phyloP scores from a whole-genome alignment of 2,113 vertebrate genomes.

The Falco punctatus region DNA sequence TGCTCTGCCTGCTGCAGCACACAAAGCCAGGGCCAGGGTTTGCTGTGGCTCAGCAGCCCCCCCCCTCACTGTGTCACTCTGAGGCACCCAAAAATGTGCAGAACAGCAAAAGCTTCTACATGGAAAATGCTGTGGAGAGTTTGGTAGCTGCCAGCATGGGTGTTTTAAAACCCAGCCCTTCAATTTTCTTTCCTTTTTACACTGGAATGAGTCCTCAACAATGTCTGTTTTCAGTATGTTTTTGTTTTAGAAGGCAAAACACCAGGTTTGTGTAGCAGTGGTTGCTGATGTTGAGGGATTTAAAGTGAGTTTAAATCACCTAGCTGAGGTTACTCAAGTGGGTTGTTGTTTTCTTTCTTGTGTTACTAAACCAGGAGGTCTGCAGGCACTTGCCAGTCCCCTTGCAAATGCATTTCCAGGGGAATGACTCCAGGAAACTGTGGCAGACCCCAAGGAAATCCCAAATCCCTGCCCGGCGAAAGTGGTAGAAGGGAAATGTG shows the following conservation, averaged over 20 bases:
- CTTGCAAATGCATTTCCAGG: background rate
- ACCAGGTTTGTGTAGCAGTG: background rate
- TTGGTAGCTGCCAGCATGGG: background rate
- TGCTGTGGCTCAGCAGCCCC: background rate
- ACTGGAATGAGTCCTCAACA: background rate
- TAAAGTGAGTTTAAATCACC: background rate
- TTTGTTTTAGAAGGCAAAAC: background rate
- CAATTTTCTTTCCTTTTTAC: background rate
- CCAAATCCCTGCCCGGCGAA: background rate
- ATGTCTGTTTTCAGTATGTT: background rate
- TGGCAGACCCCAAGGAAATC: background rate
- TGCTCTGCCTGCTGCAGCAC: background rate
- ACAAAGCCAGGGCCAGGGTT: background rate
- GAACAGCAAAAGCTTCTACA: background rate
- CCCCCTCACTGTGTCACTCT: fast-evolving
- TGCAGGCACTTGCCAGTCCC: background rate
- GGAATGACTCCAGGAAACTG: background rate
- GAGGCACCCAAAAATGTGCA: conserved; percentile 1
- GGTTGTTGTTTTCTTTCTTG: background rate
- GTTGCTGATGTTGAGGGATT: background rate
- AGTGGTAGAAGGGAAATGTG: fast-evolving
- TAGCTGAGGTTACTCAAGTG: background rate
- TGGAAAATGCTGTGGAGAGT: background rate
- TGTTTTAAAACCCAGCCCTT: conserved; percentile 3
- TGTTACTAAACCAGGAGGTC: background rate